A percentile compares a stretch with the other conserved stretches of the same genome.
These are phyloP conservation scores for Eulemur albifrons DNA, from an alignment of 2,797 vertebrate species.

Conservation along the genomic window DNA sequence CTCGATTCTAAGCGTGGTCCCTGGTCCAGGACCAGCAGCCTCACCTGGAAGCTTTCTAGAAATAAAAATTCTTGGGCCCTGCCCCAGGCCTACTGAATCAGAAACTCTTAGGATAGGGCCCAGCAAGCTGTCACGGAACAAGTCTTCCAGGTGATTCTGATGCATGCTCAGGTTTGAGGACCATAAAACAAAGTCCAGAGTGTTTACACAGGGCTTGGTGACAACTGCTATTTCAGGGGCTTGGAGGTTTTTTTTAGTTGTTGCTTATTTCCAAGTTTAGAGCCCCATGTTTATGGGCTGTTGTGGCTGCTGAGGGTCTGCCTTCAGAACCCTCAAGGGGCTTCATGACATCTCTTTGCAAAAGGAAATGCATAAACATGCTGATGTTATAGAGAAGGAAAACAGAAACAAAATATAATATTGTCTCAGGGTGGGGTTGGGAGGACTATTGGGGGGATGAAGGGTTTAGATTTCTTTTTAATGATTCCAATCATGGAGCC, in stretches of 20 bases:
- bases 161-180: background rate
- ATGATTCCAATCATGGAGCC: background rate
- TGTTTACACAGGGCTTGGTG: background rate
- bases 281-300: background rate
- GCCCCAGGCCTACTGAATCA: background rate
- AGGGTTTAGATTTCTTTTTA: slow-evolving; percentile 12
- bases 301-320: background rate
- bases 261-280: background rate
- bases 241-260: background rate
- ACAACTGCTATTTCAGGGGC: background rate
- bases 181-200: background rate
- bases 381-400: background rate
- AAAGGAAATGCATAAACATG: background rate
- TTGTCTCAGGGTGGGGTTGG: background rate
- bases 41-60: background rate
- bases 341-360: background rate
- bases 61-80: background rate
- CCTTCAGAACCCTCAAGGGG: background rate
- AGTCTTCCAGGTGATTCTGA: background rate
- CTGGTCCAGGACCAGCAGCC: background rate
- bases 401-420: background rate
- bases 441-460: background rate
- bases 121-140: background rate
- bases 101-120: background rate
- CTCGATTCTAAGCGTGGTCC: background rate